phyloP scores from a whole-genome alignment of 2,113 vertebrate genomes.

The Oryctolagus cuniculus region mOryCun1.1 NC_091441.1:46717501-46718000 shows the following conservation, averaged over 20 bases:
- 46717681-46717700: background rate
- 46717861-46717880: constrained; percentile 26
- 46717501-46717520: too few relatives aligned
- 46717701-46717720: background rate
- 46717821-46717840: constrained; percentile 23
- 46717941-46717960: constrained; percentile 50
- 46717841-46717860: constrained; percentile 52
- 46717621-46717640: background rate
- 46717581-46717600: background rate
- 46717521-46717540: too few relatives aligned
- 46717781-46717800: background rate
- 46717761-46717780: constrained; percentile 2
- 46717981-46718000: constrained; percentile 66
- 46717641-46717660: background rate
- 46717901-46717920: constrained; percentile 54
- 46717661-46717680: background rate
- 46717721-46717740: background rate
- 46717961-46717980: constrained; percentile 56
- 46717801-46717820: background rate
- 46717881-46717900: constrained; percentile 28
- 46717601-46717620: background rate
- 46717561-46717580: too few relatives aligned
- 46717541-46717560: too few relatives aligned
- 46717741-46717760: background rate
- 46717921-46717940: constrained; percentile 48